These are phyloP conservation scores for Criorhina ranunculi DNA, from an alignment of 2,888 invertebrate species.

Conservation along the genomic window DNA sequence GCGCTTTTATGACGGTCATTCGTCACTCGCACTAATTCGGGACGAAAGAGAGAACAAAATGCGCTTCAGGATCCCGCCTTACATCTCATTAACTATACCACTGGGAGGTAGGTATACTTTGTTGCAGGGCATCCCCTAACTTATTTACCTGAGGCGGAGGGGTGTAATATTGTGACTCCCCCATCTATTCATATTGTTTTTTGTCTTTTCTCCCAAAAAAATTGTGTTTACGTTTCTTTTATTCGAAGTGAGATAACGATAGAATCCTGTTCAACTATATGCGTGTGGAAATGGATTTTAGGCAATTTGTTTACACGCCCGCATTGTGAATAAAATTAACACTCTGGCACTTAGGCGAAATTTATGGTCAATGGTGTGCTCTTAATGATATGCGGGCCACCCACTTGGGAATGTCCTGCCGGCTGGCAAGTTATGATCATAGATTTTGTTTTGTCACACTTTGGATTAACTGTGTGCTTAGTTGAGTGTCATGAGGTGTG, in stretches of 20 bases:
- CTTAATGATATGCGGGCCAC: conserved; percentile 67
- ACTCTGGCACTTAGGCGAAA: conserved; percentile 68
- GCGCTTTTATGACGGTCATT: conserved; percentile 72
- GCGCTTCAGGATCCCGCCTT: neutral
- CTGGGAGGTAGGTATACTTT: conserved; percentile 12
- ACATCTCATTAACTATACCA: conserved; percentile 41
- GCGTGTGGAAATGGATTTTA: conserved; percentile 58
- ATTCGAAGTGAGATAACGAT: conserved; percentile 21
- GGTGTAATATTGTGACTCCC: neutral
- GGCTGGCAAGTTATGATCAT: conserved; percentile 54
- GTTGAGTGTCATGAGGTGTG: conserved; percentile 52
- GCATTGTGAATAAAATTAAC: conserved; percentile 73
- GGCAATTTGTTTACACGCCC: conserved; percentile 68
- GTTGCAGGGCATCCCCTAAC: neutral
- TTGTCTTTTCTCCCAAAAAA: conserved; percentile 2
- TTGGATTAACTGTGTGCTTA: conserved; percentile 56
- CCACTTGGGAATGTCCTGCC: conserved; percentile 19
- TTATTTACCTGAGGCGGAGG: conserved; percentile 15
- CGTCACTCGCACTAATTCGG: conserved; percentile 61
- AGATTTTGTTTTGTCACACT: conserved; percentile 67
- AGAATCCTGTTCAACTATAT: conserved; percentile 30
- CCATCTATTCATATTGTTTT: neutral
- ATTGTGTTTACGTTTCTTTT: conserved; percentile 50
- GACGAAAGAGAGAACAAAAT: conserved; percentile 17
- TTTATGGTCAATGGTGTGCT: conserved; percentile 63